Percentiles rank a stretch among this genome's conserved stretches.
Evolutionary conservation across 2,888 invertebrate species (phyloP).

Genomic region (Pseudolycoriella hygida): DNA sequence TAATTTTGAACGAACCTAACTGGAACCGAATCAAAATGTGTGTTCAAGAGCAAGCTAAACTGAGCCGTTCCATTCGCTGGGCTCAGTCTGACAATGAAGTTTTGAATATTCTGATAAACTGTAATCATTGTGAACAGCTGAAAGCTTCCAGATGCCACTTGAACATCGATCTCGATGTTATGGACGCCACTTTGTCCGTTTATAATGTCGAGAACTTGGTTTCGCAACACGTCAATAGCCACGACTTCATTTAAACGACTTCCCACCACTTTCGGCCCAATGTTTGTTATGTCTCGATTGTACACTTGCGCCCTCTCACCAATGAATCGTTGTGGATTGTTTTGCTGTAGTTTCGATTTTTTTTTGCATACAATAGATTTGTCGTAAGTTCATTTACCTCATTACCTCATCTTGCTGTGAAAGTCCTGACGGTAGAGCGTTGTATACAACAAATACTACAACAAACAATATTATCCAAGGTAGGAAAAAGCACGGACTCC

Average conservation of each 20-base stretch:
- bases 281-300: conserved; percentile 40
- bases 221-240: conserved; percentile 41
- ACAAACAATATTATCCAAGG: no score
- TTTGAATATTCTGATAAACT: conserved; percentile 65
- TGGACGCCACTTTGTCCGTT: conserved; percentile 24
- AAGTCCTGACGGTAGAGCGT: no score
- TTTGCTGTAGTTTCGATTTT: not conserved
- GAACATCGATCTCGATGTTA: conserved; percentile 45
- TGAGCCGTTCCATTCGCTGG: conserved; percentile 19
- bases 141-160: conserved; percentile 54
- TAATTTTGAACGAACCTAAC: no score
- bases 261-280: conserved; percentile 48
- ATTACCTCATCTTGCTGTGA: no score
- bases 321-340: conserved; percentile 27
- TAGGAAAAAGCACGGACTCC: no score
- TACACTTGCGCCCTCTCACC: conserved; percentile 47
- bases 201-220: conserved; percentile 32
- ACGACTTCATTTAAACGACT: conserved; percentile 66
- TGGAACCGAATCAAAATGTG: conserved; percentile 80
- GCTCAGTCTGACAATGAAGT: conserved; percentile 52
- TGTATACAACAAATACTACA: no score
- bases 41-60: conserved; percentile 49
- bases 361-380: no score
- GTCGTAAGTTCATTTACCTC: no score
- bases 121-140: conserved; percentile 59